Base-by-base conservation (phyloP, 2,888 invertebrate genomes). In the Xestia ashworthii region DNA sequence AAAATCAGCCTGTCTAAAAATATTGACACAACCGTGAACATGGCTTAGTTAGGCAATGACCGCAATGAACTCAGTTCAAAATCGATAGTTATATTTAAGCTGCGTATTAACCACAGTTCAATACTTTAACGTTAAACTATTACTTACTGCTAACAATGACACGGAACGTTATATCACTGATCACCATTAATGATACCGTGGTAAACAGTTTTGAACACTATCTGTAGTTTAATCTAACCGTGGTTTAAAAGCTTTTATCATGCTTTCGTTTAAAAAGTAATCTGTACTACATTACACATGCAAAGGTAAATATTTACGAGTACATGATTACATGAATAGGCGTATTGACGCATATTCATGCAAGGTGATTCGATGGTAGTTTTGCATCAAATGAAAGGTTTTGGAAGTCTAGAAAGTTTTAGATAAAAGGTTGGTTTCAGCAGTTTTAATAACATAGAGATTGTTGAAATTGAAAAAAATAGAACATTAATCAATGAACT, bases 241-340 rank as follows among this genome's bases (percentile, higher is more conserved):
- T 65, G 50, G 76, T 90, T 71, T 46, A 88, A 91, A 91, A 91
- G 91, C 91, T 87, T 90, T 87, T 76, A 86, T 88, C 84, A 81
- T 88, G 81, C 58, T 76, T 83, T 72, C 22, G 22, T 69, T 84
- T 53, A 25, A 74, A 72, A 73, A 48, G 64, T 80, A 83, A 84
- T 46, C 68, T 55, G 69, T 68, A 80, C 41, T 1, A 50, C 14
- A 64, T 32, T 60, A 46, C 32, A 14, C 8, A 14, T 62, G 25
- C 4, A 25, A 3, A 64, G 25, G 46, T 67, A 81, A 76, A 55
- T 64, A 48, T 76, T 69, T 77, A 58, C n/a, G n/a, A n/a, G n/a
- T n/a, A n/a, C 44, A 14, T 25, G 55, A 64, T 76, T 44, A 44
- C 19, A 32, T 19, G 48, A 55, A 11, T 38, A 46, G 46, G 6